Conservation (phyloP, 2,888 invertebrate genomes). For the Trichogramma dendrolimi region DNA sequence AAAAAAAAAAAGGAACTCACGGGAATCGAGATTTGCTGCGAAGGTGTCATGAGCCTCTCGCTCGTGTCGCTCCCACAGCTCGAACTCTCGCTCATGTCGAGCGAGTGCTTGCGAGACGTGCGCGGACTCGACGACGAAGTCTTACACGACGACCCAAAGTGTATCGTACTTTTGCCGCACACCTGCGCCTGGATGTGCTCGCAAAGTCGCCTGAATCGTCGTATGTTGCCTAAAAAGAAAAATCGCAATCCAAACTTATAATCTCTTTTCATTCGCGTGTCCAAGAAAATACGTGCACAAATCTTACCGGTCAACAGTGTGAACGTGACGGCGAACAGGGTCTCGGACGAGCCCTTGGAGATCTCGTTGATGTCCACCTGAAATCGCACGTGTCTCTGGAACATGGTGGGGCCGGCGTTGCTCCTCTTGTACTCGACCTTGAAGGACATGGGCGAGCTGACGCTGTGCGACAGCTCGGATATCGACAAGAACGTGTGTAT, state of each 20-base stretch:
- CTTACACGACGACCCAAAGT: constrained; percentile 44
- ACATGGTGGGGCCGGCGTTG: constrained; percentile 91
- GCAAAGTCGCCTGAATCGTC: constrained; percentile 90
- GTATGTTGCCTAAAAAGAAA: constrained; percentile 73
- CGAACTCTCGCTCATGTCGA: constrained; percentile 67
- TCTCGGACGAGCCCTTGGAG: constrained; percentile 73
- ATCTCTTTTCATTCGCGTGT: background rate
- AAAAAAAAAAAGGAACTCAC: constrained; percentile 46
- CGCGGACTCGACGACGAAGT: constrained; percentile 62
- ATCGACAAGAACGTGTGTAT: constrained; percentile 98
- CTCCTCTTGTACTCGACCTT: constrained; percentile 95
- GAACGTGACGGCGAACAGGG: constrained; percentile 89
- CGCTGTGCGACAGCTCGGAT: constrained; percentile 93
- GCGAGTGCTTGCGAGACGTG: constrained; percentile 62
- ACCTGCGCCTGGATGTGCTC: constrained; percentile 92
- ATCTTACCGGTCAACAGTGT: constrained; percentile 82
- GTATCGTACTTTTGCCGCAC: constrained; percentile 52
- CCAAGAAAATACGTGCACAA: background rate
- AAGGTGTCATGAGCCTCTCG: constrained; percentile 56
- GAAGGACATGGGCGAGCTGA: constrained; percentile 97
- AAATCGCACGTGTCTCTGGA: constrained; percentile 92
- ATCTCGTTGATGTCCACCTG: constrained; percentile 81
- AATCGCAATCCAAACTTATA: background rate
- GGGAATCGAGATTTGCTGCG: constrained; percentile 56
- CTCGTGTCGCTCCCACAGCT: constrained; percentile 68